These are phyloP conservation scores for Heterodera carotae DNA, from an alignment of 1,140 invertebrate species.

Conservation along the genomic window DNA sequence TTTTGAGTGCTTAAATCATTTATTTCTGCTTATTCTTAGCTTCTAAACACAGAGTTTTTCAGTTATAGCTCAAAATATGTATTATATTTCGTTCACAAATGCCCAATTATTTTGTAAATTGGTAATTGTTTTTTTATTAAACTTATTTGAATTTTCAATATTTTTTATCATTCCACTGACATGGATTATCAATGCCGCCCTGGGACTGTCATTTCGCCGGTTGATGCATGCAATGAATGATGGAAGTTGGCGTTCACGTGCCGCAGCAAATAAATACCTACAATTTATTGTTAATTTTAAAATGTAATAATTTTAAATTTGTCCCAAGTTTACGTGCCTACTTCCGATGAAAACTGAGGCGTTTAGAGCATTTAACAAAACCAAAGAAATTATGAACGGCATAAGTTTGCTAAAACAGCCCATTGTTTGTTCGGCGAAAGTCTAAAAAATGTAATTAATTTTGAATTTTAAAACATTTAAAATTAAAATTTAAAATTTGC, in stretches of 20 bases:
- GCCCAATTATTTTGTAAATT: too few relatives aligned
- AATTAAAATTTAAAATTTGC: conserved; percentile 3
- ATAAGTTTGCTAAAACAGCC: conserved; percentile 57
- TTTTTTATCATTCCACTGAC: too few relatives aligned
- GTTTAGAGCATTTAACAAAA: conserved; percentile 60
- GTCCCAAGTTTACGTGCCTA: conserved; percentile 36
- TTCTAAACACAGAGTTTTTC: too few relatives aligned
- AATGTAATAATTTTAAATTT: not conserved
- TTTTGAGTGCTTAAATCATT: too few relatives aligned
- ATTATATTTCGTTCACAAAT: too few relatives aligned
- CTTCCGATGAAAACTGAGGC: conserved; percentile 60
- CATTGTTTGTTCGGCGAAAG: conserved; percentile 56
- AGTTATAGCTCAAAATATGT: too few relatives aligned
- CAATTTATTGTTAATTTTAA: not conserved
- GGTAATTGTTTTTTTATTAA: conserved; percentile 3
- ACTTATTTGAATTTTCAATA: too few relatives aligned
- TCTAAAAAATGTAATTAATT: conserved; percentile 28
- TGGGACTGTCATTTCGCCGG: conserved; percentile 39
- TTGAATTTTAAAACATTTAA: conserved; percentile 10
- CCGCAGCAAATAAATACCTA: conserved; percentile 54
- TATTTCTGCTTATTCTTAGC: too few relatives aligned
- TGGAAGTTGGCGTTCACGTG: conserved; percentile 54
- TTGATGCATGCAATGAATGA: conserved; percentile 53
- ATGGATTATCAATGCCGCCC: conserved; percentile 47
- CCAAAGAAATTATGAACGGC: conserved; percentile 55